Conservation (phyloP, 2,797 vertebrate species). For the Bradypodion ventrale region DNA sequence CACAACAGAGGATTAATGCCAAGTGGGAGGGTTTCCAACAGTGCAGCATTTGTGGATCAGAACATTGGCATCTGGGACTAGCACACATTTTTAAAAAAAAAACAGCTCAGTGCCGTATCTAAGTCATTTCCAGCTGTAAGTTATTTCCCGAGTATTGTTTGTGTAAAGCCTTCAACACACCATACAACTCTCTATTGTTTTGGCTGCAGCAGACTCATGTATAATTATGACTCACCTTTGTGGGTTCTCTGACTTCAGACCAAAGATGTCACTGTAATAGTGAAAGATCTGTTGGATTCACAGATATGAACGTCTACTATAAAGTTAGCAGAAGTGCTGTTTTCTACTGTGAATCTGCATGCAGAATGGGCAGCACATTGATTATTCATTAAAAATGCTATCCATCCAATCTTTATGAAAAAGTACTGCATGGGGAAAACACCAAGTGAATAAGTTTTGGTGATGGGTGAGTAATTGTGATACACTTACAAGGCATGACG, state of each 20-base stretch:
- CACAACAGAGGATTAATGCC: background rate
- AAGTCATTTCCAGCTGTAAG: background rate
- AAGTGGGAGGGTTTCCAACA: background rate
- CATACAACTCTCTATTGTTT: no score
- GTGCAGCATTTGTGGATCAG: background rate
- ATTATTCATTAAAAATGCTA: no score
- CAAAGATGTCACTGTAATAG: no score
- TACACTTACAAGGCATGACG: conserved; percentile 6
- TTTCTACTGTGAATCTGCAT: background rate
- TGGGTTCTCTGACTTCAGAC: background rate
- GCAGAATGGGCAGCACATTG: no score
- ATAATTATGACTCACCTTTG: background rate
- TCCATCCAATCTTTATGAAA: background rate
- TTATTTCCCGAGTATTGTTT: background rate
- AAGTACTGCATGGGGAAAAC: background rate
- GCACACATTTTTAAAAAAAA: background rate
- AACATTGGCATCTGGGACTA: background rate
- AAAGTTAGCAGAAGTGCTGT: background rate
- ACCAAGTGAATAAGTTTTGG: background rate
- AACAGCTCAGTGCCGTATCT: background rate
- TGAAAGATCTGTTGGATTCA: no score
- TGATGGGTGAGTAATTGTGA: background rate
- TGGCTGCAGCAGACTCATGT: no score
- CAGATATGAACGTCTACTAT: no score
- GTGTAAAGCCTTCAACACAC: background rate